Conservation (phyloP, 2,888 invertebrate genomes). For the Agonopterix subpropinquella region DNA sequence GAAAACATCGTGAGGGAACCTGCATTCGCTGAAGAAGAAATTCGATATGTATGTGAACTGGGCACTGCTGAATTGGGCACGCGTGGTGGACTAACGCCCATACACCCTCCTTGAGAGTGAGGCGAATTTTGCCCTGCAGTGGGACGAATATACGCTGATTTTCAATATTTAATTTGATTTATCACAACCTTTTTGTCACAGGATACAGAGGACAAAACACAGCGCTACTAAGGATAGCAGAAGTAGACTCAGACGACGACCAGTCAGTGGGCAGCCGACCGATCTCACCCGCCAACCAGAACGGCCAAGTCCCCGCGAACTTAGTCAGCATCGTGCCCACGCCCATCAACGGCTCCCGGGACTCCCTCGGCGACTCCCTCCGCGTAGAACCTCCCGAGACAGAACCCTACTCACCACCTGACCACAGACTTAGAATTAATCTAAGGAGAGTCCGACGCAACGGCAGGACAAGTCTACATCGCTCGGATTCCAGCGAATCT, state of each 20-base stretch:
- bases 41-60: too few relatives aligned
- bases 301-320: constrained; percentile 44
- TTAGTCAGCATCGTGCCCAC: constrained; percentile 76
- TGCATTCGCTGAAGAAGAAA: too few relatives aligned
- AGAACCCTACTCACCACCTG: constrained; percentile 30
- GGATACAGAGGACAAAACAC: constrained; percentile 66
- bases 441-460: constrained; percentile 42
- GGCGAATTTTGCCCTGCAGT: too few relatives aligned
- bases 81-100: too few relatives aligned
- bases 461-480: constrained; percentile 39
- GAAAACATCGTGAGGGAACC: too few relatives aligned
- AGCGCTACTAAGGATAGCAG: constrained; percentile 66
- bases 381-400: constrained; percentile 42
- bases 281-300: constrained; percentile 49
- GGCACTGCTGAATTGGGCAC: too few relatives aligned
- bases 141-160: too few relatives aligned
- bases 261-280: constrained; percentile 60
- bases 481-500: constrained; percentile 62
- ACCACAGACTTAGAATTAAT: constrained; percentile 34
- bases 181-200: constrained; percentile 14
- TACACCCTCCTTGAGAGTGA: too few relatives aligned
- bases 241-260: constrained; percentile 80
- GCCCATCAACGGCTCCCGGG: constrained; percentile 74
- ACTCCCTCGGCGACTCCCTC: constrained; percentile 52
- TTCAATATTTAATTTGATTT: too few relatives aligned